Conservation (phyloP, 1,140 invertebrate species). For the Microplitis demolitor region DNA sequence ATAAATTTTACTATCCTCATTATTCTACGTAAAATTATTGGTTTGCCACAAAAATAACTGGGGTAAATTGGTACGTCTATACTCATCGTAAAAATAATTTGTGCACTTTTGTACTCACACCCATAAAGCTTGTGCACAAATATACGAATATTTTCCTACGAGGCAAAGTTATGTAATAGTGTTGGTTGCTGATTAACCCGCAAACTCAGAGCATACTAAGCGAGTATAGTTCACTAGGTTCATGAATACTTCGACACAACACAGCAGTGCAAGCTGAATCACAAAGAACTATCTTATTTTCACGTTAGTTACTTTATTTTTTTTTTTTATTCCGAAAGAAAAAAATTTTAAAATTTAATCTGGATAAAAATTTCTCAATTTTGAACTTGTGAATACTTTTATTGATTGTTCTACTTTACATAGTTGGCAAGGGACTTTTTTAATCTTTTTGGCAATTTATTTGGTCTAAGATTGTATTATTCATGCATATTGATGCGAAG, state of each 20-base stretch:
- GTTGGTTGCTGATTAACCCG: constrained; percentile 30
- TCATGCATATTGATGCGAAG: not conserved
- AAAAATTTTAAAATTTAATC: not conserved
- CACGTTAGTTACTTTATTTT: not conserved
- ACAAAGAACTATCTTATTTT: not conserved
- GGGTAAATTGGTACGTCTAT: constrained; percentile 8
- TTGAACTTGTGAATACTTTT: not conserved
- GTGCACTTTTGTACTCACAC: not conserved
- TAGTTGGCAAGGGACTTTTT: not conserved
- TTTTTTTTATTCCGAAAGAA: not conserved
- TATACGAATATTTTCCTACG: constrained; percentile 14
- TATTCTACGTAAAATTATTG: constrained; percentile 20
- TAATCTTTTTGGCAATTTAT: not conserved
- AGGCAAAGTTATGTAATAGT: constrained; percentile 25
- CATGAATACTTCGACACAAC: not conserved
- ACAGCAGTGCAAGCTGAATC: constrained; percentile 3
- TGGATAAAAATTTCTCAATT: too few species aligned
- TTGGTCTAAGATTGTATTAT: not conserved
- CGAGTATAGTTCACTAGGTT: not conserved
- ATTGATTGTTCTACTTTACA: not conserved
- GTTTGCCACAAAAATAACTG: constrained; percentile 20
- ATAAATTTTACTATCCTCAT: not conserved
- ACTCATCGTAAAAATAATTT: not conserved
- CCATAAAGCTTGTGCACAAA: not conserved
- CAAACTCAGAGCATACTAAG: constrained; percentile 20